Conservation (phyloP, 2,888 invertebrate genomes). For the Dryococelus australis region DNA sequence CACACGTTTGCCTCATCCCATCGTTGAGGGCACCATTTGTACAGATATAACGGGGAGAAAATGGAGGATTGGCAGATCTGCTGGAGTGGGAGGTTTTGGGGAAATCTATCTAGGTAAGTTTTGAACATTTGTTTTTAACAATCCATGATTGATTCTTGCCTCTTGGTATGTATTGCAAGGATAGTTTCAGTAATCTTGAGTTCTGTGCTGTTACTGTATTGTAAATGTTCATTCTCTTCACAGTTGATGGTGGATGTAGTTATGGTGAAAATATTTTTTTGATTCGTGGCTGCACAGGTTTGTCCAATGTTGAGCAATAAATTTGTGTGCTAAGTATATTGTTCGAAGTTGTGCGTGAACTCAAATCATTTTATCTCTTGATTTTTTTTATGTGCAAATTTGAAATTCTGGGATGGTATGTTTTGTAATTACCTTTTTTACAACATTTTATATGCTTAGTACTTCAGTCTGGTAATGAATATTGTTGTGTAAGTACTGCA, state of each 20-base stretch:
- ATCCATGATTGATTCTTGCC: background rate
- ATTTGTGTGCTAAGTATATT: no score
- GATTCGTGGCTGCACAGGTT: background rate
- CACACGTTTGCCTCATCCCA: conserved; percentile 59
- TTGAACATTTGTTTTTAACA: background rate
- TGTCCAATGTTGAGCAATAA: background rate
- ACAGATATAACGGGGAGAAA: conserved; percentile 80
- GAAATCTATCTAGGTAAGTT: conserved; percentile 80
- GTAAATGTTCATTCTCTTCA: background rate
- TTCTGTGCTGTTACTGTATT: background rate
- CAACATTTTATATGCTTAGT: no score
- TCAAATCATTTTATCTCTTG: no score
- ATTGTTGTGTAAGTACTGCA: background rate
- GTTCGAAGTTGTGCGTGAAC: no score
- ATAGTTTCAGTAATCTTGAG: background rate
- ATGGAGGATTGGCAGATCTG: conserved; percentile 87
- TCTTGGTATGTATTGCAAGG: background rate
- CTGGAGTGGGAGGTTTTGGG: conserved; percentile 92
- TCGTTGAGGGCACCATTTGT: conserved; percentile 75
- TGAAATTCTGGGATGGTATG: no score
- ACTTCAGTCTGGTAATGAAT: no score
- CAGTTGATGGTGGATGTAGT: no score
- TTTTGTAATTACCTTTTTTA: no score
- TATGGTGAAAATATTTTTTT: no score
- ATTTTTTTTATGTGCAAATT: no score